Evolutionary conservation across 2,113 vertebrate genomes (phyloP), one percentile per base, ranked within the genome.

Genomic region (Telmatochromis brichardi): DNA sequence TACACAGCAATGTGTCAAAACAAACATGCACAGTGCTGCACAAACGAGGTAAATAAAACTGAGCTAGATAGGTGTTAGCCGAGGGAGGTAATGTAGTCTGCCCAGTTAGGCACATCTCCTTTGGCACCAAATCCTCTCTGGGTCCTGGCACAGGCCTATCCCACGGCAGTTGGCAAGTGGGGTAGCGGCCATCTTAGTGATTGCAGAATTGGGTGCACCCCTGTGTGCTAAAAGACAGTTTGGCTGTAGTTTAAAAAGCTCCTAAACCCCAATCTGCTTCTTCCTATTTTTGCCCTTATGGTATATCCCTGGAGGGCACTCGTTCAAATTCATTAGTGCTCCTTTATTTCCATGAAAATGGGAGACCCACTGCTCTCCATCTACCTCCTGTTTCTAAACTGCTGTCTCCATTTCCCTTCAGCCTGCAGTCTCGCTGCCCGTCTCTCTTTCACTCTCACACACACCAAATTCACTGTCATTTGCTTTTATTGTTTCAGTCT

Each of bases 271-370:
- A 94, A 93, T 89, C 95, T 94, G 92, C 91, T 91, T 85, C 83
- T 88, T 89, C 88, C 84, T 92, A 84, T 85, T 91, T 92, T 90
- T 92, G 89, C 88, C 88, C 88, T 94, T 93, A 91, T 94, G 93
- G 86, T 91, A 91, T 86, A 89, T 85, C 92, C 94, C 90, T 83
- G 53, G 82, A 95, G 93, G 93, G 93, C 88, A 87, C 55, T 90
- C 89, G 90, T 94, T 95, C 91, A 90, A 91, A 95, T 95, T 95
- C 92, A 96, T 96, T 92, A 93, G 87, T 8, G 65, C 83, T 88
- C 90, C 88, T 93, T 93, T 93, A 94, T 94, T 89, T 94, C 91
- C 84, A 94, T 95, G 92, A 94, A 95, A 95, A 94, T 94, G 85
- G 83, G 82, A 83, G 85, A 88, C 89, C 89, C 93, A 92, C 94